phyloP scores from a whole-genome alignment of 2,797 vertebrate genomes.

The Tapirus indicus region DNA sequence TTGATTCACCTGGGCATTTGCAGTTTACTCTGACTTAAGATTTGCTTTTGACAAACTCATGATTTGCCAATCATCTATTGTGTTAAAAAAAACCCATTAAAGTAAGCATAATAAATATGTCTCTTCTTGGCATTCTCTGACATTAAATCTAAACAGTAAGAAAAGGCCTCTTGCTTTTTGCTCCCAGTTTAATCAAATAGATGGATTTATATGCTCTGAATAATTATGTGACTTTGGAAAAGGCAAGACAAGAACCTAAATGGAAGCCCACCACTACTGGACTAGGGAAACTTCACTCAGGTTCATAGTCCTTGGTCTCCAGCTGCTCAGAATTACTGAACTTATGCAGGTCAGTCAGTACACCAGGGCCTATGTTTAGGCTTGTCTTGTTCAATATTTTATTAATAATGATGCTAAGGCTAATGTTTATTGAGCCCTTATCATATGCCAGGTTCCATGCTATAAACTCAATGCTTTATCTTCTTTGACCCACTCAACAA shows the following conservation, averaged over 20 bases:
- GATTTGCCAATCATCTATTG: background rate
- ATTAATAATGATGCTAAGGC: background rate
- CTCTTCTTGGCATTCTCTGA: background rate
- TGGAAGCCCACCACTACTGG: too few species aligned
- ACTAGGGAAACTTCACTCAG: background rate
- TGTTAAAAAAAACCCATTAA: background rate
- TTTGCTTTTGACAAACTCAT: conserved; percentile 14
- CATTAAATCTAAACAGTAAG: background rate
- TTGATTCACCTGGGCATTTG: background rate
- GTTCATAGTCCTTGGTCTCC: background rate
- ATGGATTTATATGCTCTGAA: background rate
- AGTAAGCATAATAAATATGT: conserved; percentile 31
- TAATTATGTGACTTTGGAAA: background rate
- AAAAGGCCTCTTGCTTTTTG: background rate
- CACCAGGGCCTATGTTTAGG: fast-evolving
- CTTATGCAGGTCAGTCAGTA: background rate
- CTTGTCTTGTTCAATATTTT: background rate
- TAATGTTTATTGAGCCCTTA: background rate
- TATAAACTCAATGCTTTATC: background rate
- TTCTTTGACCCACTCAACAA: background rate
- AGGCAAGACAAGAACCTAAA: background rate
- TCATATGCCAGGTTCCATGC: background rate
- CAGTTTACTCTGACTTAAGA: background rate
- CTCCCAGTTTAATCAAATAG: background rate
- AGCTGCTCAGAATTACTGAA: background rate